Evolutionary conservation across 2,113 vertebrate genomes (phyloP), one percentile per base, ranked within the genome.

Genomic region (Oreotrochilus melanogaster): DNA sequence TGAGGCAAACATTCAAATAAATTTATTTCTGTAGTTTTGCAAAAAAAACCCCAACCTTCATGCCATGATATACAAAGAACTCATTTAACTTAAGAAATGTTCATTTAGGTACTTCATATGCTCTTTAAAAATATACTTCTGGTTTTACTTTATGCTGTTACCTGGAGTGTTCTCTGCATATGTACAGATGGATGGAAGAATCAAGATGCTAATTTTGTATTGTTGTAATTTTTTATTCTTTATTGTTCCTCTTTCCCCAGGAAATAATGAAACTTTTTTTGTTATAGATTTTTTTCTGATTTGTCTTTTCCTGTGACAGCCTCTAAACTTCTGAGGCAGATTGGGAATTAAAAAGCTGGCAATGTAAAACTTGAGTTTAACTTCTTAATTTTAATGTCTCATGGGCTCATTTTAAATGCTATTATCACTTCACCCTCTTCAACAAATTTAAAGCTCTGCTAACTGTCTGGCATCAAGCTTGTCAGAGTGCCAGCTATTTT

Each of bases 401-500:
- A 43, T 0, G 87, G 43, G 18, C 48, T 74, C 0, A 2, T 39
- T 91, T 95, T 69, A 86, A 93, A 75, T 93, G 79, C 58, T 23
- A 35, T 92, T 95, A 69, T 54, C 9, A 6, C 53, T 83, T 93
- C 31, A 79, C 35, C 56, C 95, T 89, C 57, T 89, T 86, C 65
- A 93, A 60, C 58, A 91, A 57, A 94, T 90, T 65, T 60, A 88
- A 89, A 88, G 45, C 67, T 76, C 61, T 74, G 22, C 75, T 97
- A 66, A 78, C 65, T 92, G 56, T 86, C 61, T 96, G 72, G 54
- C 54, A 79, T 92, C 65, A 84, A 6, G 69, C 54, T 93, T 94
- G 84, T 92, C 74, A 70, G 21, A 8, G 6, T 88, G 89, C 93
- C 89, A 94, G 80, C 17, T 95, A 62, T 93, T 94, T 92, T 91